phyloP scores from a whole-genome alignment of 2,888 invertebrate species.

The Siphlonurus alternatus region DNA sequence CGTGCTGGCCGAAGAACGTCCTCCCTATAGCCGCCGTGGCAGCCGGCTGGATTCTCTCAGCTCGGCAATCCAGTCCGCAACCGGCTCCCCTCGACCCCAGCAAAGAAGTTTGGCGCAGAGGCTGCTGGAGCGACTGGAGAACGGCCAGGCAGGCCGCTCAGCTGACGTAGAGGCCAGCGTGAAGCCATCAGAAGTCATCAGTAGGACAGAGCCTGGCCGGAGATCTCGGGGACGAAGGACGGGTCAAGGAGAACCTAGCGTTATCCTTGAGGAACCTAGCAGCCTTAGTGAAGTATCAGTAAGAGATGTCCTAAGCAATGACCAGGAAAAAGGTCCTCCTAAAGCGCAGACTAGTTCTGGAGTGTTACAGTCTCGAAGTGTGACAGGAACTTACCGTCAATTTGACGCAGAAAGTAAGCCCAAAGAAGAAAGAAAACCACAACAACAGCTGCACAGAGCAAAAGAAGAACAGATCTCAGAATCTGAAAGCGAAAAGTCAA shows the following conservation, averaged over 20 bases:
- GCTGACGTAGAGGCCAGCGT: conserved; percentile 10
- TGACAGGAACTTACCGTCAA: no score
- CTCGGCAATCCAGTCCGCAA: no score
- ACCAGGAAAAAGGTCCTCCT: no score
- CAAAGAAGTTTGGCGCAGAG: no score
- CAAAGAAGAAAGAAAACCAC: no score
- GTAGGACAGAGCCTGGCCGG: not conserved
- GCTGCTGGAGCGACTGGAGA: not conserved
- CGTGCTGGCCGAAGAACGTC: conserved; percentile 23
- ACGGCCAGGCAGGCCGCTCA: conserved; percentile 16
- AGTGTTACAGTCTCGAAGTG: no score
- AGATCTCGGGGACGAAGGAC: not conserved
- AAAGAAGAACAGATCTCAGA: no score
- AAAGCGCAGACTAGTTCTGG: no score
- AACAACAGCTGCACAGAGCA: no score
- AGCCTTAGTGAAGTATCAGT: no score
- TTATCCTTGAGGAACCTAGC: not conserved
- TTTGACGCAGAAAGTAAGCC: no score
- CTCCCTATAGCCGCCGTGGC: conserved; percentile 25
- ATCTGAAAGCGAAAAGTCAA: not conserved
- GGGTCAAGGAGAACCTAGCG: not conserved
- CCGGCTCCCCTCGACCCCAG: not conserved
- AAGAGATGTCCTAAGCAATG: no score
- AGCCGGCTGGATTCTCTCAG: conserved; percentile 25
- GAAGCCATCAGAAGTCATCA: not conserved